Evolutionary conservation across 2,888 invertebrate species (phyloP), one percentile per base, ranked within the genome.

Genomic region (Ariolimax columbianus): DNA sequence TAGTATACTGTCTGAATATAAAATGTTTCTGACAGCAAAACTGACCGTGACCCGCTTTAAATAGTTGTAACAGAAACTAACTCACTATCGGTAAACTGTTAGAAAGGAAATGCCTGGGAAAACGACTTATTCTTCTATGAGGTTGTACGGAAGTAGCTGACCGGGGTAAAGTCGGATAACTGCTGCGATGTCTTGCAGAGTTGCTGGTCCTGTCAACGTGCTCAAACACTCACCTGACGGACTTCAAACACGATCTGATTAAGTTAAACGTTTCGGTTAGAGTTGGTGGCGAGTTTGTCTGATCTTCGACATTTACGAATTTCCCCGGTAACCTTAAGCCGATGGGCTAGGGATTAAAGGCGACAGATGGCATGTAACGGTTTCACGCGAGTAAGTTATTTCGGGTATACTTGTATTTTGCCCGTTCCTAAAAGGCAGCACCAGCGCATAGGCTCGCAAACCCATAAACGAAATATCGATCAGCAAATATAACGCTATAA

Each of bases 231-330:
- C n/a, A 38, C n/a, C 19, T 33, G 70, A 38, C 51, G 19, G 80
- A 43, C 80, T 81, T 81, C 68, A 68, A 70, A 81, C 68, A 30
- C 33, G 47, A 51, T 70, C 80, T 70, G 11, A 68, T 81, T 81
- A 81, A 66, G 79, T 38, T 66, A 51, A 55, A 77, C 33, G n/a
- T 36, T 77, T 77, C 43, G 63, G 14, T 66, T 66, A 66, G 63
- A 26, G 30, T 3, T 55, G 9, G 43, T 66, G n/a, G 40, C 43
- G 36, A 55, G 36, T 55, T 40, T 66, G n/a, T n/a, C n/a, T 79
- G 79, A 79, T 66, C 79, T 79, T 26, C 3, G 79, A 79, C 79
- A 79, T 79, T 79, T 79, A n/a, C 55, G 59, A 77, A 38, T 55
- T 36, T 40, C 77, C 23, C n/a, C 51, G 36, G 3, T 4, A 51